Evolutionary conservation across 2,113 vertebrate species (phyloP), one percentile per base, ranked within the genome.

Genomic region (Euleptes europaea): DNA sequence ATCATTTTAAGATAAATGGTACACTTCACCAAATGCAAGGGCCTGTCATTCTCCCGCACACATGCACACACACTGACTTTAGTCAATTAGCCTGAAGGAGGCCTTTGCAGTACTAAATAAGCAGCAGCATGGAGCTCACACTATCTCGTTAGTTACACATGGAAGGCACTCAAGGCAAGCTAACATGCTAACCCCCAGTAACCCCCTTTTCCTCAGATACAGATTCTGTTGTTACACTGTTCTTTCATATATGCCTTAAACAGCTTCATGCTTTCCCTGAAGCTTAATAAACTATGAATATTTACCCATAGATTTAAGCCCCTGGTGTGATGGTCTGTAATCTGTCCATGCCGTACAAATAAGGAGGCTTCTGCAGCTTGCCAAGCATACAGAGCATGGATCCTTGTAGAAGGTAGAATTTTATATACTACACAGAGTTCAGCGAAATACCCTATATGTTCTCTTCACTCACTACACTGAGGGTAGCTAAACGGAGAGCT

Each of bases 171-270:
- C 5, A 2, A 33, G 23, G 83, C 75, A 10, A 57, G 11, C 82
- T 77, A 57, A 86, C 12, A 10, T 60, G 0, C 65, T 90, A n/a
- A 86, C 79, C 11, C 66, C 8, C 89, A 33, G 72, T 76, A 77
- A 87, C 1, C 1, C 83, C 78, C 78, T 84, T 1, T 60, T 79
- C 76, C 86, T 83, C 38, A 31, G 86, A n/a, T 70, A 73, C 80
- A 92, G 93, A 35, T 73, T 78, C 74, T 83, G 28, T 85, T 82
- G 80, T 85, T 76, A 85, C 85, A 21, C 77, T 13, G 88, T 93
- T 93, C 92, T 94, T 90, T 82, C 91, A 84, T 93, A 93, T 96
- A 93, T 96, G 96, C 96, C 96, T 97, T 96, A 97, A 21, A 93
- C 94, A 94, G 94, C 93, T 92, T 91, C 86, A 2, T 78, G 84